Evolutionary conservation across 2,113 vertebrate species (phyloP).

Genomic region (Myocastor coypus): DNA sequence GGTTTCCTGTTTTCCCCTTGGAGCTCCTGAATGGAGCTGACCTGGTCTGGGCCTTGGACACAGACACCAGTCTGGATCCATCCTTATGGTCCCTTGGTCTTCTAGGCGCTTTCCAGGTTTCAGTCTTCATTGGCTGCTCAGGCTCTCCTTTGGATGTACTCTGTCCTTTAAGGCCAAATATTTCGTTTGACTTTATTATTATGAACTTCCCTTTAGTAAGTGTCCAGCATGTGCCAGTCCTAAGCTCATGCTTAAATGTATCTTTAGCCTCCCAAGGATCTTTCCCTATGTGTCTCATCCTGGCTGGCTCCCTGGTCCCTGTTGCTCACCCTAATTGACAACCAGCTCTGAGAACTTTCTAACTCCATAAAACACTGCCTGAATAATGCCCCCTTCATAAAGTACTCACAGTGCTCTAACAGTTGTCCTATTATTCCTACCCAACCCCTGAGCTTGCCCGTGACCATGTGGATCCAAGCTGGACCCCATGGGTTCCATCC

Average conservation of each 20-base stretch:
- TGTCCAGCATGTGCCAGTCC: accelerated
- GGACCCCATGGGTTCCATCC: neutral
- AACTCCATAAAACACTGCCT: neutral
- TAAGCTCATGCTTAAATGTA: neutral
- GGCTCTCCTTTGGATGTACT: neutral
- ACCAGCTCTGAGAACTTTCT: too few relatives aligned
- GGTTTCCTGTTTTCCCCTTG: neutral
- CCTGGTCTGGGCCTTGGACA: neutral
- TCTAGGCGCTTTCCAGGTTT: neutral
- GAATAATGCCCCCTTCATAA: too few relatives aligned
- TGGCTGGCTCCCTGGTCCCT: neutral
- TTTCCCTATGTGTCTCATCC: accelerated
- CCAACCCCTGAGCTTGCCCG: neutral
- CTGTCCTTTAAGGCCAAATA: neutral
- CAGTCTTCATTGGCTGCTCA: neutral
- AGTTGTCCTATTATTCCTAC: neutral
- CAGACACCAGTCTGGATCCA: too few relatives aligned
- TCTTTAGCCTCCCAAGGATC: neutral
- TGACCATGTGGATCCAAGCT: neutral
- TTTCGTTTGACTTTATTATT: neutral
- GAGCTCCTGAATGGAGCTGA: neutral
- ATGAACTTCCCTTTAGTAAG: neutral
- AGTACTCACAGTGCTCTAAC: neutral
- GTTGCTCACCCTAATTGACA: accelerated
- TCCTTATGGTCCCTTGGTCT: neutral